Evolutionary conservation across 2,888 invertebrate species (phyloP).

Genomic region (Drosophila barbarae): DNA sequence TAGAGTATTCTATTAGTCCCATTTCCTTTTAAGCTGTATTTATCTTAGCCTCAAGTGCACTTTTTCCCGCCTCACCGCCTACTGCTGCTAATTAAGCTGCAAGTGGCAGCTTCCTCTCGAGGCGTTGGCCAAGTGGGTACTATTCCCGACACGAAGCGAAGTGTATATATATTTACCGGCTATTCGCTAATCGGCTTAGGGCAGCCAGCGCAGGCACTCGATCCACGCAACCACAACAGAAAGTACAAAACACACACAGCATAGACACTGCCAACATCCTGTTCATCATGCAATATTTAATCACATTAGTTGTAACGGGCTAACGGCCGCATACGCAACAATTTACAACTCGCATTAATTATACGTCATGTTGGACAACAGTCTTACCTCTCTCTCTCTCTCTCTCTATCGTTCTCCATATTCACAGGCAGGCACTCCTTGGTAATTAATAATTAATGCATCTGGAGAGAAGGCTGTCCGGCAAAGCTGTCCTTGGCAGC

Average conservation of each 20-base stretch:
- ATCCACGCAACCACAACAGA: slow-evolving; percentile 1
- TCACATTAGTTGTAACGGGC: slow-evolving; percentile 27
- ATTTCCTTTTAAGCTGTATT: neutral
- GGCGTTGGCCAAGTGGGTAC: slow-evolving; percentile 4
- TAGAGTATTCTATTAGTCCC: neutral
- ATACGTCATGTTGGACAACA: slow-evolving; percentile 40
- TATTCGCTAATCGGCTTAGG: slow-evolving; percentile 45
- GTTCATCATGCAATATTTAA: slow-evolving; percentile 31
- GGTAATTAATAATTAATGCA: slow-evolving; percentile 62
- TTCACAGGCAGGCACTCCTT: slow-evolving; percentile 47
- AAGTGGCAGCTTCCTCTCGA: slow-evolving; percentile 18
- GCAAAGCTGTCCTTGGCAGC: slow-evolving; percentile 50
- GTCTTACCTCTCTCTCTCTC: neutral
- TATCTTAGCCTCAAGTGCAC: neutral
- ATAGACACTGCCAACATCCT: neutral
- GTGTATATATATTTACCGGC: slow-evolving; percentile 19
- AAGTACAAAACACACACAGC: slow-evolving; percentile 1
- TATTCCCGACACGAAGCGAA: slow-evolving; percentile 15
- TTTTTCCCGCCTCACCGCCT: neutral
- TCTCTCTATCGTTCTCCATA: slow-evolving; percentile 2
- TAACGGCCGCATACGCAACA: slow-evolving; percentile 41
- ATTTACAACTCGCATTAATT: slow-evolving; percentile 42
- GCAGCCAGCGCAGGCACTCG: slow-evolving; percentile 1
- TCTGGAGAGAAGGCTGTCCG: slow-evolving; percentile 31
- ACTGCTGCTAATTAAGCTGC: slow-evolving; percentile 39